Conservation (phyloP, 2,888 invertebrate species). For the Cantharis lateralis region DNA sequence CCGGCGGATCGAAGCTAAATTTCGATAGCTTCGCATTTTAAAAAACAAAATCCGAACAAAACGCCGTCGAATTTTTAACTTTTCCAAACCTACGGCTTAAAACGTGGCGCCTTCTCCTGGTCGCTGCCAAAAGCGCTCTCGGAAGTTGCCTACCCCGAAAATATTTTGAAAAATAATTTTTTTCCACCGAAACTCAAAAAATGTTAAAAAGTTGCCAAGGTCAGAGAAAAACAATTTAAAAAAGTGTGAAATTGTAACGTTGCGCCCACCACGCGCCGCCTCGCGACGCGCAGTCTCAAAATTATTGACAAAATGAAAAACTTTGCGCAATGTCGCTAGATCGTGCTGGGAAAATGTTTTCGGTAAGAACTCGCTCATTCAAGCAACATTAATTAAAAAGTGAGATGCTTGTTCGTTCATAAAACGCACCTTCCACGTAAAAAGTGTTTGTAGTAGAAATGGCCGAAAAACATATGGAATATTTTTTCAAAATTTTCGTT, state of each 20-base stretch:
- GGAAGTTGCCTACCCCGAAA: neutral
- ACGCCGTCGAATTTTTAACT: neutral
- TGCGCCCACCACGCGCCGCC: slow-evolving; percentile 4
- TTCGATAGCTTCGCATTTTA: neutral
- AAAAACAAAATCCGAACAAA: neutral
- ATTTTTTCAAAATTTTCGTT: slow-evolving; percentile 8
- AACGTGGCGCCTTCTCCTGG: neutral
- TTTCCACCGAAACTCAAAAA: neutral
- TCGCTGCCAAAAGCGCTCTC: neutral
- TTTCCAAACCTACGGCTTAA: neutral
- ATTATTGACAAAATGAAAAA: slow-evolving; percentile 9
- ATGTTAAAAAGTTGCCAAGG: neutral
- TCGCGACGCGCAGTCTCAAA: slow-evolving; percentile 6
- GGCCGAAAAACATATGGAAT: slow-evolving; percentile 5
- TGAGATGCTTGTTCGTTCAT: slow-evolving; percentile 8
- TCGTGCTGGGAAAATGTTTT: slow-evolving; percentile 1
- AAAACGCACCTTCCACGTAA: neutral
- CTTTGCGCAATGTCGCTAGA: slow-evolving; percentile 11
- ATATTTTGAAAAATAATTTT: neutral
- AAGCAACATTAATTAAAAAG: neutral
- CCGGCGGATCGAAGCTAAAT: neutral
- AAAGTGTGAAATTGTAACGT: neutral
- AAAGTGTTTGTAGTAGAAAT: slow-evolving; percentile 1
- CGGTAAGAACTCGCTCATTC: neutral
- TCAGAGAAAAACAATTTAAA: neutral